Conservation (phyloP, 1,140 invertebrate species). For the Asbolus verrucosus region DNA sequence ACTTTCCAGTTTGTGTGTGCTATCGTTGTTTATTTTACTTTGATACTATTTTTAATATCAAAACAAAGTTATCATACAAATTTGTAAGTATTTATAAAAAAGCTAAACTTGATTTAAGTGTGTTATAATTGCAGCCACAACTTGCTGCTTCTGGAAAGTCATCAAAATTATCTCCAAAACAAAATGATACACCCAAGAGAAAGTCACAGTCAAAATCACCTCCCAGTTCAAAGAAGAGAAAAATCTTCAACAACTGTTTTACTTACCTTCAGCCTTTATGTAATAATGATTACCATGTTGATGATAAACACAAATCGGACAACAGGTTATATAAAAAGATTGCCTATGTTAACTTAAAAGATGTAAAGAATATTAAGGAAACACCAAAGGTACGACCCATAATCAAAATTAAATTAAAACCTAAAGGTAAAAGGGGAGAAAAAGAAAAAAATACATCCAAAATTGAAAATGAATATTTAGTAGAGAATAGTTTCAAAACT, state of each 20-base stretch:
- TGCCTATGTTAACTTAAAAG: slow-evolving; percentile 9
- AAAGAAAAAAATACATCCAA: too few species aligned
- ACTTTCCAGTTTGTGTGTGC: background rate
- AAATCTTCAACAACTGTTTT: slow-evolving; percentile 19
- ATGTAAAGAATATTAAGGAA: slow-evolving; percentile 1
- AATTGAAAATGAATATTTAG: too few species aligned
- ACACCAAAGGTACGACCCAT: slow-evolving; percentile 7
- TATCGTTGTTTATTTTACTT: background rate
- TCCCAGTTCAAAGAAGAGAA: slow-evolving; percentile 12
- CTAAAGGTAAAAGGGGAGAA: background rate
- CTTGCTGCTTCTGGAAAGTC: background rate
- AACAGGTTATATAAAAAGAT: slow-evolving; percentile 5
- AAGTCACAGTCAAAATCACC: slow-evolving; percentile 6
- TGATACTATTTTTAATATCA: slow-evolving; percentile 12
- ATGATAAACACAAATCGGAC: background rate
- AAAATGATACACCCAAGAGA: slow-evolving; percentile 14
- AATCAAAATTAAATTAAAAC: slow-evolving; percentile 17
- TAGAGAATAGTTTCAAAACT: too few species aligned
- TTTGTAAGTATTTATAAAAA: slow-evolving; percentile 10
- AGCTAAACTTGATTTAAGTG: too few species aligned
- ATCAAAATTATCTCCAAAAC: background rate
- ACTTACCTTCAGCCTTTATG: slow-evolving; percentile 9
- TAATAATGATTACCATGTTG: slow-evolving; percentile 12
- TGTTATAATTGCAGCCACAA: slow-evolving; percentile 9
- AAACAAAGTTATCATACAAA: slow-evolving; percentile 9